Evolutionary conservation across 2,113 vertebrate genomes (phyloP), one percentile per base, ranked within the genome.

Genomic region (Ailurus styani): DNA sequence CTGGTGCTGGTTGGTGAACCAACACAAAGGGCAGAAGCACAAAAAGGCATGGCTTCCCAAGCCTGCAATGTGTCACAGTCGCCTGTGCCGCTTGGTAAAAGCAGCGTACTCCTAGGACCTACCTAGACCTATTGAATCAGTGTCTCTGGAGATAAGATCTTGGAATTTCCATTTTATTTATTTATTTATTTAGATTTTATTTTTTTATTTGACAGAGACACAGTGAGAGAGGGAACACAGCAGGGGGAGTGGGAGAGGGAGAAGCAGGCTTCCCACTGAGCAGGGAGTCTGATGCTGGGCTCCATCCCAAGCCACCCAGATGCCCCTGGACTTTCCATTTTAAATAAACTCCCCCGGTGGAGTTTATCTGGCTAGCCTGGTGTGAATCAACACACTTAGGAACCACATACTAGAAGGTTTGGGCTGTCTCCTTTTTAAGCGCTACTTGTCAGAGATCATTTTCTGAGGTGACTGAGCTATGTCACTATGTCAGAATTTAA

Each of bases 281-380:
- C n/a, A n/a, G n/a, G n/a, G n/a, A n/a, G n/a, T n/a, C n/a, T n/a
- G n/a, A n/a, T n/a, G n/a, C n/a, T n/a, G n/a, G n/a, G n/a, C n/a
- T n/a, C n/a, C n/a, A n/a, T n/a, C n/a, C n/a, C n/a, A n/a, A n/a
- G n/a, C n/a, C n/a, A n/a, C n/a, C n/a, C n/a, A n/a, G n/a, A n/a
- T n/a, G n/a, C n/a, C n/a, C n/a, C n/a, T n/a, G n/a, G 40, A 29
- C 88, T 86, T 94, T 55, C 37, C 68, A 84, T 73, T 84, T 96
- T 87, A 78, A 87, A 90, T 66, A 91, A 90, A 40, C 52, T 66
- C 13, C 8, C 4, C 12, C 50, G 21, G 66, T 84, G 29, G 87
- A 73, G 60, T 70, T 83, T 91, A 72, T 17, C 0, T 20, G 87
- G 23, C 10, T 8, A 75, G 2, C 12, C 10, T 23, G 73, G 18